A percentile compares a stretch with the other conserved stretches of the same genome.
These are phyloP conservation scores for Centropus unirufus DNA, from an alignment of 2,113 vertebrate species.

Conservation along the genomic window DNA sequence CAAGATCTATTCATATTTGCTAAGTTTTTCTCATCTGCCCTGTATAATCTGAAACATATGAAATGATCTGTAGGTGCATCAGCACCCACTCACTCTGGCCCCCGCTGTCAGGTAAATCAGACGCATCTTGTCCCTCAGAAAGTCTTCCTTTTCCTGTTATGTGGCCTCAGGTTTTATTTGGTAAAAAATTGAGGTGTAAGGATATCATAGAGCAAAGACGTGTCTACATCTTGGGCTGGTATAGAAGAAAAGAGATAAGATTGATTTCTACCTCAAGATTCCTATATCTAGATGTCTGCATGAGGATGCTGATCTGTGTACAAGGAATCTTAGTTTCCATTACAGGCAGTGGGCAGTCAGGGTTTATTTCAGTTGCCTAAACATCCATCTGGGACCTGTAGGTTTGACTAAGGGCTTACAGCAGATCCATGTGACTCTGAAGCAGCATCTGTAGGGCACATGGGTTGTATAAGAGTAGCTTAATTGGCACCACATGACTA, in stretches of 20 bases:
- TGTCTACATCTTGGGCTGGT: not conserved
- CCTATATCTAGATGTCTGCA: not conserved
- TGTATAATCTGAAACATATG: not conserved
- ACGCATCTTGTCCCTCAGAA: not conserved
- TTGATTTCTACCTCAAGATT: accelerated
- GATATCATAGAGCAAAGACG: not conserved
- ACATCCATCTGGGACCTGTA: not conserved
- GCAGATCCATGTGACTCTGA: not conserved
- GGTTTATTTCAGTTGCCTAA: not conserved
- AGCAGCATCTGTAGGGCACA: not conserved
- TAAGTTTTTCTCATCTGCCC: not conserved
- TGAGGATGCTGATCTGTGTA: accelerated
- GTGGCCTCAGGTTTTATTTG: not conserved
- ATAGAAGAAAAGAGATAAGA: not conserved
- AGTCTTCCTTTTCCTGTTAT: not conserved
- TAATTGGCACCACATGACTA: not conserved
- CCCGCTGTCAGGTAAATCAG: not conserved
- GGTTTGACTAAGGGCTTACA: not conserved
- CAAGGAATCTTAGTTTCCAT: not conserved
- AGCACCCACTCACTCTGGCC: too few relatives aligned
- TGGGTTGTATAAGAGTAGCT: not conserved
- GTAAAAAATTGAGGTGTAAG: accelerated
- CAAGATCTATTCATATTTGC: not conserved
- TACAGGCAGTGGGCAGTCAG: not conserved
- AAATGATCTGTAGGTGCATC: not conserved